Percentiles rank a stretch among this genome's conserved stretches.
These are phyloP conservation scores for Stramonita haemastoma DNA, from an alignment of 2,888 invertebrate species.

Conservation along the genomic window DNA sequence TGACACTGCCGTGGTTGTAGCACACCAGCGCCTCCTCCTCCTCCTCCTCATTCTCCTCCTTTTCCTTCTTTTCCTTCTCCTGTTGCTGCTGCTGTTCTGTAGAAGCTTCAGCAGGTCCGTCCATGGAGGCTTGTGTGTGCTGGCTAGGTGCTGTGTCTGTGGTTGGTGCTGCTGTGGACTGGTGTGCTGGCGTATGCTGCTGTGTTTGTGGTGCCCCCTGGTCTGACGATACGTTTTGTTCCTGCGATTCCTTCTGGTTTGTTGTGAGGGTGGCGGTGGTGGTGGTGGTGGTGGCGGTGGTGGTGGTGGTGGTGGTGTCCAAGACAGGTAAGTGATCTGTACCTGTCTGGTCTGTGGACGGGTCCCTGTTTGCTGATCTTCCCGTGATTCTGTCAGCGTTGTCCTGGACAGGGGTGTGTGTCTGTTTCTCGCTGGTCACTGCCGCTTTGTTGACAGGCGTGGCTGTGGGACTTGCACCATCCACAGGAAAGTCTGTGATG, in stretches of 20 bases:
- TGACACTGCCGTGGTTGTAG: conserved; percentile 1
- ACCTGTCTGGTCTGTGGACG: too few species aligned
- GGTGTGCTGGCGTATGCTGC: background rate
- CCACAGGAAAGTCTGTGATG: background rate
- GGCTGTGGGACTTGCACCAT: too few species aligned
- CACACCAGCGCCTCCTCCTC: background rate
- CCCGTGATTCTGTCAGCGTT: too few species aligned
- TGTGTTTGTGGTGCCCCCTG: background rate
- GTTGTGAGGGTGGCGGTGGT: too few species aligned
- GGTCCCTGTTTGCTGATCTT: too few species aligned
- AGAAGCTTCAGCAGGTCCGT: background rate
- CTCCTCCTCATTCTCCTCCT: background rate
- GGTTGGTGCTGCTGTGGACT: background rate
- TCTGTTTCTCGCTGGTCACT: too few species aligned
- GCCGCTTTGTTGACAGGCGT: too few species aligned
- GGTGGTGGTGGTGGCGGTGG: too few species aligned
- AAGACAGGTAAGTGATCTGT: too few species aligned
- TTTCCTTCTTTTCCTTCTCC: background rate
- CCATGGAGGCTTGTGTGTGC: background rate
- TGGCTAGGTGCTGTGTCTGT: background rate
- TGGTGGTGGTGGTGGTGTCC: too few species aligned
- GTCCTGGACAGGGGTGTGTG: too few species aligned
- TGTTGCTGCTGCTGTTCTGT: background rate
- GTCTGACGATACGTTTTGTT: background rate
- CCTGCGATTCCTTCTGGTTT: too few species aligned